phyloP scores from a whole-genome alignment of 2,888 invertebrate species.

The Harpagoxenus sublaevis region DNA sequence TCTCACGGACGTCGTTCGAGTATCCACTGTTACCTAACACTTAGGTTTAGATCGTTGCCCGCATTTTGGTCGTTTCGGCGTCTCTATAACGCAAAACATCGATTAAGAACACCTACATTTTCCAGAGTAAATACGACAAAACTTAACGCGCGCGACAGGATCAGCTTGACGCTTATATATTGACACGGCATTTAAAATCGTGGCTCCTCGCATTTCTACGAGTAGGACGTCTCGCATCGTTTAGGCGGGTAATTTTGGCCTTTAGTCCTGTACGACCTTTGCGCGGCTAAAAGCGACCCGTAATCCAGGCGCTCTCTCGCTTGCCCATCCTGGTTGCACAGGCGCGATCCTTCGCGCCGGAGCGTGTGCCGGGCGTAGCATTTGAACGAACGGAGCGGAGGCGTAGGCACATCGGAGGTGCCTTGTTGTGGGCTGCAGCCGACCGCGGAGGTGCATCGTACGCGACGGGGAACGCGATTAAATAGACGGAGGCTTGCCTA shows the following conservation, averaged over 20 bases:
- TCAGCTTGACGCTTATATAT: not conserved
- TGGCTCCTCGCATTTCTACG: not conserved
- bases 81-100: not conserved
- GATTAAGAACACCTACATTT: not conserved
- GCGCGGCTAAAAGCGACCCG: not conserved
- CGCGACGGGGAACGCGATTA: constrained; percentile 71
- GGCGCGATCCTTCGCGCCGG: constrained; percentile 65
- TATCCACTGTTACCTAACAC: constrained; percentile 66
- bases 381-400: constrained; percentile 80
- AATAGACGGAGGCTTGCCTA: constrained; percentile 64
- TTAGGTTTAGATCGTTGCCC: not conserved
- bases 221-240: not conserved
- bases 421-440: constrained; percentile 54
- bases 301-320: constrained; percentile 13
- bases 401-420: constrained; percentile 77
- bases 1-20: constrained; percentile 64
- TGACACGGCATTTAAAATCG: not conserved
- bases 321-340: constrained; percentile 35
- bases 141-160: not conserved
- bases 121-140: not conserved
- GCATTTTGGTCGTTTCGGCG: not conserved
- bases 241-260: constrained; percentile 14
- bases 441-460: constrained; percentile 44
- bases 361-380: constrained; percentile 85
- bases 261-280: constrained; percentile 39